These are phyloP conservation scores for Brachyhypopomus occidentalis DNA, from an alignment of 2,113 vertebrate genomes.

Conservation along the genomic window DNA sequence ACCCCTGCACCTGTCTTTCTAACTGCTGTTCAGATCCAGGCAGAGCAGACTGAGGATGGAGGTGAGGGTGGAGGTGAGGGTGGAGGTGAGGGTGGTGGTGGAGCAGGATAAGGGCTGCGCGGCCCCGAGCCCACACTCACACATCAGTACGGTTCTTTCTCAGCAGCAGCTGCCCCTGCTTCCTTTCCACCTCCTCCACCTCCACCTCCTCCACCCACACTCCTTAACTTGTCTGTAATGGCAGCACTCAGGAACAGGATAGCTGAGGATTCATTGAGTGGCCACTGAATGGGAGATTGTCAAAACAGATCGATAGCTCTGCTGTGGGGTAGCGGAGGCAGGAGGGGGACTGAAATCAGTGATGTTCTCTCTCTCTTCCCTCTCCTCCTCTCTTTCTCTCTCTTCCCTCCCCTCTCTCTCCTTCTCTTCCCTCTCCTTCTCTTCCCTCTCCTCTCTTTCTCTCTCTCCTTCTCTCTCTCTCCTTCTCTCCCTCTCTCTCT, in stretches of 20 bases:
- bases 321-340: slow-evolving; percentile 21
- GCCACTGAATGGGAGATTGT: slow-evolving; percentile 49
- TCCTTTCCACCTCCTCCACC: background rate
- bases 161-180: background rate
- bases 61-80: no score
- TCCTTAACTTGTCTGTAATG: slow-evolving; percentile 41
- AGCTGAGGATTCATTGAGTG: slow-evolving; percentile 53
- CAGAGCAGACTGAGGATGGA: no score
- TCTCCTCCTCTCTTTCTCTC: no score
- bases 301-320: slow-evolving; percentile 62
- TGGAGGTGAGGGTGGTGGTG: background rate
- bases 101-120: no score
- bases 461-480: no score
- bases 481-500: no score
- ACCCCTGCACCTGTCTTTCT: background rate
- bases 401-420: no score
- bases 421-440: no score
- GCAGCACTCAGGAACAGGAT: slow-evolving; percentile 22
- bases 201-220: background rate
- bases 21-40: background rate
- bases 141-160: background rate
- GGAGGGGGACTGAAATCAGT: slow-evolving; percentile 41
- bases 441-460: no score
- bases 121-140: no score
- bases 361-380: slow-evolving; percentile 19